These are phyloP conservation scores for Plectus sambesii DNA, from an alignment of 1,140 invertebrate species.

Conservation along the genomic window DNA sequence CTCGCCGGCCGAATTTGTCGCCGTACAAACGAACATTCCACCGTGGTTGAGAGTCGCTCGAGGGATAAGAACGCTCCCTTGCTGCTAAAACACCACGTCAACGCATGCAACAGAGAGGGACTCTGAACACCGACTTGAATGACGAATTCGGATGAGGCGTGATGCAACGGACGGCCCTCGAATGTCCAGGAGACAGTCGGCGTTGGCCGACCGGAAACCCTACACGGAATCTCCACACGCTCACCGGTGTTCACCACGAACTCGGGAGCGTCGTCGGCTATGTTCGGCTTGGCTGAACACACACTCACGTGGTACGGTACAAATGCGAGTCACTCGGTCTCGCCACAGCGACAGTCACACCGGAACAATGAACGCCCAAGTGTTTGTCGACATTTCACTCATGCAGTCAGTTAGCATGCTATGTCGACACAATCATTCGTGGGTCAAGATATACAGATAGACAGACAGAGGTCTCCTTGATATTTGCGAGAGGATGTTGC, in stretches of 20 bases:
- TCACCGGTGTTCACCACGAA: conserved; percentile 25
- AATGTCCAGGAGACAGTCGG: conserved; percentile 41
- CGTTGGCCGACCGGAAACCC: conserved; percentile 38
- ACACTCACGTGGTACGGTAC: too few relatives aligned
- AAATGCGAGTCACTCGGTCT: too few relatives aligned
- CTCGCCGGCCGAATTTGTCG: conserved; percentile 44
- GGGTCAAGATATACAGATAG: too few relatives aligned
- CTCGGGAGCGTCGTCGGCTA: conserved; percentile 13
- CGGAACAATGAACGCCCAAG: too few relatives aligned
- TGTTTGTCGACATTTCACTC: too few relatives aligned
- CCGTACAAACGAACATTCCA: conserved; percentile 46
- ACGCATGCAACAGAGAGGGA: background rate
- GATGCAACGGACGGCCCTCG: conserved; percentile 34
- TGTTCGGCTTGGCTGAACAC: conserved; percentile 25
- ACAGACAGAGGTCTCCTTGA: too few relatives aligned
- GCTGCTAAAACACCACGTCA: background rate
- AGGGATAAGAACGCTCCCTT: too few relatives aligned
- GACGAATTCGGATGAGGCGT: conserved; percentile 42
- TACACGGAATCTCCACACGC: conserved; percentile 24
- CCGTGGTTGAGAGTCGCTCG: too few relatives aligned
- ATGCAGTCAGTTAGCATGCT: too few relatives aligned
- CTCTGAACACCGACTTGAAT: conserved; percentile 40
- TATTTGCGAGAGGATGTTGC: too few relatives aligned
- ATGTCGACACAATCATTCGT: too few relatives aligned
- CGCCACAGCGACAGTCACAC: too few relatives aligned